These are phyloP conservation scores for Callinectes sapidus DNA, from an alignment of 2,888 invertebrate species.

Conservation along the genomic window DNA sequence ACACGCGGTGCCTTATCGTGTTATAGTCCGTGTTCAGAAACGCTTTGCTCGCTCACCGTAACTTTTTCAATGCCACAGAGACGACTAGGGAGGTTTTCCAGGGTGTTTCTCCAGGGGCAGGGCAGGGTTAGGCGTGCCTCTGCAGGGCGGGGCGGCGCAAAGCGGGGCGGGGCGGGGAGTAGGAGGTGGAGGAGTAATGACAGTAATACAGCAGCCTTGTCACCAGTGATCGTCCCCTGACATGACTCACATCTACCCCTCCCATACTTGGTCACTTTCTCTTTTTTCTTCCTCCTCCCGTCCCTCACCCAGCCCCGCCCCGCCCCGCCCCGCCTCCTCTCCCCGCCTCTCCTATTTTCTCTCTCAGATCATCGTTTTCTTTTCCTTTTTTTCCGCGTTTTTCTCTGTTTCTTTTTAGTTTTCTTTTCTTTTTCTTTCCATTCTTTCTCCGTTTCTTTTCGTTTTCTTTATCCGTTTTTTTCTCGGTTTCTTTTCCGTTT, in stretches of 20 bases:
- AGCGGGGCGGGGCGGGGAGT: not conserved
- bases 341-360: no score
- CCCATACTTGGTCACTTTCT: not conserved
- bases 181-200: not conserved
- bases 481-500: no score
- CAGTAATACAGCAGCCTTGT: slow-evolving; percentile 19
- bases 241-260: not conserved
- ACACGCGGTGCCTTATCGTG: not conserved
- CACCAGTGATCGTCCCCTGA: not conserved
- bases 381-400: no score
- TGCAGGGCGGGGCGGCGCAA: not conserved
- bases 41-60: no score
- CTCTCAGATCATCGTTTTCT: no score
- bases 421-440: no score
- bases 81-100: no score
- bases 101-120: not conserved
- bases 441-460: no score
- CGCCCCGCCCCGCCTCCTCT: not conserved
- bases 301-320: not conserved
- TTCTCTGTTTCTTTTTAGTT: no score
- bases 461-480: no score
- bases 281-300: no score
- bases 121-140: not conserved
- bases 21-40: not conserved
- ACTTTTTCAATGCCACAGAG: no score